Evolutionary conservation across 2,888 invertebrate species (phyloP), one percentile per base, ranked within the genome.

Genomic region (Lasioglossum leucozonium): DNA sequence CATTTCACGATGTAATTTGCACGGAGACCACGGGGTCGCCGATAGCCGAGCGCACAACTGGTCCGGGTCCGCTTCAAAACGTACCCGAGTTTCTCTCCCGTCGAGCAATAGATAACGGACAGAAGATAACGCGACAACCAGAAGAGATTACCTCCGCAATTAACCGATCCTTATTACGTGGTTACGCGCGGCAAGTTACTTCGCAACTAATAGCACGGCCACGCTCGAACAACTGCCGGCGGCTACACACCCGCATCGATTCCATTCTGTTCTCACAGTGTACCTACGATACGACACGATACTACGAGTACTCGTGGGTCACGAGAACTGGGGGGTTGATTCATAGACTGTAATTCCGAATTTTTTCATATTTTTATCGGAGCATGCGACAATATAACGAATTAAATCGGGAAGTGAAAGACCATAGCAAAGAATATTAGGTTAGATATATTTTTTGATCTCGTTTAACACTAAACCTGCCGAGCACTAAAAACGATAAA

Each of bases 161-260:
- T 86, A 84, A 88, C 84, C 62, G 88, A 81, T 88, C 86, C 84
- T 86, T 88, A 88, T 81, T 82, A 82, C 86, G 82, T 30, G 75
- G 82, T 77, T 82, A 82, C 84, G 76, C 22, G 73, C 58, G 67
- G 51, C 82, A 82, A 89, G 78, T 86, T 85, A 84, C 86, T 79
- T 72, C 71, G 80, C 79, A 79, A 83, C 79, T 85, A 79, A 81
- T 65, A 77, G 72, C 26, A 26, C 72, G 34, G 16, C 30, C 71
- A 72, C 34, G 82, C 82, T 77, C 62, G 77, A 58, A 75, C 75
- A 67, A 80, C 80, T 72, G 77, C 85, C 76, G 30, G 34, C 65
- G 74, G 77, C 85, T 75, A 51, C 34, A 55, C 69, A 65, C 73
- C 47, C 81, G 44, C 55, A 69, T 73, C 79, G 75, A 74, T 78